phyloP scores from a whole-genome alignment of 2,797 vertebrate species.

The Spinus olivaceus region DNA sequence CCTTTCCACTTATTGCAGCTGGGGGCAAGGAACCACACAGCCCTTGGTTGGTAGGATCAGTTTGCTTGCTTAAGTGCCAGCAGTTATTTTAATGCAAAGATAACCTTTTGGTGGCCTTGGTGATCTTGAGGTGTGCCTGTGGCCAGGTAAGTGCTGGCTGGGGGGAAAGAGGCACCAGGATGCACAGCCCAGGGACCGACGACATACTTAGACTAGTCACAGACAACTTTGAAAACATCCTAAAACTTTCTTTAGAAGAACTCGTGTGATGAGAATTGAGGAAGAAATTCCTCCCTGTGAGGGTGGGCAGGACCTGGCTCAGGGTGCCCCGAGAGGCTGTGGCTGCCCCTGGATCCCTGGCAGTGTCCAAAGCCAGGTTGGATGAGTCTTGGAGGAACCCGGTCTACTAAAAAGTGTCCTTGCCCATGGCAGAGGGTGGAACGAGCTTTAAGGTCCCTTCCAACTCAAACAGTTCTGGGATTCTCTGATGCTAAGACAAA shows the following conservation, averaged over 20 bases:
- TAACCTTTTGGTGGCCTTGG: background rate
- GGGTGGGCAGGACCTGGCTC: background rate
- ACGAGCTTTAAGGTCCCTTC: accelerated
- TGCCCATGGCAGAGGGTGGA: background rate
- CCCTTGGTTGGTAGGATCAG: background rate
- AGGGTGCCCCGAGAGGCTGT: background rate
- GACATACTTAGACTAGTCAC: accelerated
- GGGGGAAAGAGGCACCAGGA: background rate
- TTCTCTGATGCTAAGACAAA: background rate
- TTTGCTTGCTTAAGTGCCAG: background rate
- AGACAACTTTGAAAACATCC: background rate
- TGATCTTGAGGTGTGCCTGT: background rate
- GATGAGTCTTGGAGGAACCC: accelerated
- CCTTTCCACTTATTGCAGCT: background rate
- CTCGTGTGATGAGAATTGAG: background rate
- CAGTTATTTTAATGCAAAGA: background rate
- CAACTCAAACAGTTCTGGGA: background rate
- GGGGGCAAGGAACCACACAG: background rate
- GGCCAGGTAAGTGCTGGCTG: background rate
- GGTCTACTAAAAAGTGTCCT: background rate
- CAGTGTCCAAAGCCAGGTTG: background rate
- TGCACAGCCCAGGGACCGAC: accelerated
- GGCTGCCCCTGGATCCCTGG: background rate
- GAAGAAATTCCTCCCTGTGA: background rate
- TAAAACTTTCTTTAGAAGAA: background rate